A percentile compares a stretch with the other conserved stretches of the same genome.
phyloP scores from a whole-genome alignment of 2,113 vertebrate genomes.

The Dunckerocampus dactyliophorus region DNA sequence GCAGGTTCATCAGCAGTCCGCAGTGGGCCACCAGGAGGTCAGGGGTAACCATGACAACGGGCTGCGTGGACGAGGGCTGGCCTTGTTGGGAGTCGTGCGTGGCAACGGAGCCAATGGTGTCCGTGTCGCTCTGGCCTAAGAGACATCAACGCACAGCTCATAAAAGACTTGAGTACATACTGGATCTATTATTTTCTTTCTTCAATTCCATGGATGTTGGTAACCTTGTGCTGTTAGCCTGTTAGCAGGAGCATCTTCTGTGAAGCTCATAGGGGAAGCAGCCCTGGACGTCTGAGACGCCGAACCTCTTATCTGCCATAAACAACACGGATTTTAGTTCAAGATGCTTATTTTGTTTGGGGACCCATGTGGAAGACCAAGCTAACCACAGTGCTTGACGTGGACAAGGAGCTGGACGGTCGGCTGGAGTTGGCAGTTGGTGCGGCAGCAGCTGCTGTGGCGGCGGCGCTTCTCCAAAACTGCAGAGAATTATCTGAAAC shows the following conservation, averaged over 20 bases:
- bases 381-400: conserved; percentile 88
- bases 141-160: not conserved
- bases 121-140: conserved; percentile 81
- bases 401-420: conserved; percentile 81
- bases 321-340: conserved; percentile 21
- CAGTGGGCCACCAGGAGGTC: conserved; percentile 84
- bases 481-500: conserved; percentile 82
- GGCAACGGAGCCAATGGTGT: conserved; percentile 66
- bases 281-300: conserved; percentile 46
- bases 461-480: conserved; percentile 70
- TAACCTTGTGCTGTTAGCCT: conserved; percentile 81
- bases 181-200: no score
- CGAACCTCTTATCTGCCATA: conserved; percentile 69
- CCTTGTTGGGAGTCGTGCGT: conserved; percentile 64
- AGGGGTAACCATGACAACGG: conserved; percentile 78
- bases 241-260: conserved; percentile 65
- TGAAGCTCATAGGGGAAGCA: conserved; percentile 35
- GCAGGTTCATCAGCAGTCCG: conserved; percentile 82
- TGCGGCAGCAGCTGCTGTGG: conserved; percentile 46
- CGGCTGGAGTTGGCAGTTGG: conserved; percentile 58
- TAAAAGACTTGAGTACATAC: no score
- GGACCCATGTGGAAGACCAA: not conserved
- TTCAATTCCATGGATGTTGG: not conserved
- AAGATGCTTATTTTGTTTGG: not conserved
- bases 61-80: conserved; percentile 57